Evolutionary conservation across 2,888 invertebrate species (phyloP).

Genomic region (Drosophila phalerata): DNA sequence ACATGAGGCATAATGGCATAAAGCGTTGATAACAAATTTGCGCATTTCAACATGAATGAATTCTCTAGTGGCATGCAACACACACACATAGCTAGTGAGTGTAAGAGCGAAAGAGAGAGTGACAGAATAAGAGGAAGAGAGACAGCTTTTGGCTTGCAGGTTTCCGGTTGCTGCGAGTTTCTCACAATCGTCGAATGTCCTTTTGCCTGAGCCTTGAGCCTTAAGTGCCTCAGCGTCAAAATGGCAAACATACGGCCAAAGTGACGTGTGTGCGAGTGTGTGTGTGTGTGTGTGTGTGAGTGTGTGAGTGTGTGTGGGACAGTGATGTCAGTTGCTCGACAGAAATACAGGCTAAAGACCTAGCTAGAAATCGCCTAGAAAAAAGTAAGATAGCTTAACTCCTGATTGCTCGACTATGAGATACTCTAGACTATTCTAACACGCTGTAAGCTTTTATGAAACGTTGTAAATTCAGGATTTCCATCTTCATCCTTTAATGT

Average conservation of each 20-base stretch:
- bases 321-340: background rate
- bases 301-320: background rate
- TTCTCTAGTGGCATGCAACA: conserved; percentile 72
- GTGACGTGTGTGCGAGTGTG: conserved; percentile 27
- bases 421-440: background rate
- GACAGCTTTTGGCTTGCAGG: conserved; percentile 8
- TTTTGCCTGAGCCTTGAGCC: conserved; percentile 50
- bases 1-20: conserved; percentile 80
- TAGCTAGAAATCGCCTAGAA: background rate
- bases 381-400: background rate
- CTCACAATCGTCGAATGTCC: conserved; percentile 31
- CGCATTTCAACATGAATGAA: conserved; percentile 83
- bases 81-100: conserved; percentile 11
- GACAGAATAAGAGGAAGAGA: background rate
- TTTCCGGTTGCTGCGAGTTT: conserved; percentile 32
- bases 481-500: no score
- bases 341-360: background rate
- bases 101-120: background rate
- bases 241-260: conserved; percentile 70
- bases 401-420: background rate
- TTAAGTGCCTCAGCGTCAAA: conserved; percentile 72
- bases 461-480: no score
- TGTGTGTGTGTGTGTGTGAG: conserved; percentile 21
- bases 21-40: conserved; percentile 83
- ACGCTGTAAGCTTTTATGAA: no score